Base-by-base conservation (phyloP, 2,888 invertebrate species). In the Eristalinus sepulchralis region DNA sequence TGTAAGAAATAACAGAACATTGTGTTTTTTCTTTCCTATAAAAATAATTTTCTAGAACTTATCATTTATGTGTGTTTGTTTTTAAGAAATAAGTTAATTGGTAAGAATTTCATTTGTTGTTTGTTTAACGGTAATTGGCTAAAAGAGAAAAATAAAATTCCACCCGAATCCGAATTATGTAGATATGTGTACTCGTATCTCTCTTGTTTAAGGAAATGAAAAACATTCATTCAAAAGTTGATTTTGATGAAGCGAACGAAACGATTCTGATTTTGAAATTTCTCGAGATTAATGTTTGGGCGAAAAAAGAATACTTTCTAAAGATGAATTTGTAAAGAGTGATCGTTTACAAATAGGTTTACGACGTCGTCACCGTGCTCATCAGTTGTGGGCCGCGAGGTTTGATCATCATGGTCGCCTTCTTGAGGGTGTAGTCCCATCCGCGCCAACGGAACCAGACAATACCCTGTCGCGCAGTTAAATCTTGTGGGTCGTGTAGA, bases 391-490 rank as follows among this genome's bases (percentile, higher is more conserved):
- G 92, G 80, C 90, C 90, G 24, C 92, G 89, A 53, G 97, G 97
- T 91, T 97, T 96, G 91, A 98, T 98, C 97, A 97, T 97, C 97
- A 98, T 97, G 81, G 95, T 95, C 1, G 98, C 97, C 90, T 95
- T 95, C 93, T 97, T 97, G 88, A 98, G 93, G 20, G 97, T 97
- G 93, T 98, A 98, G 93, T 97, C 97, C 97, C 98, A 98, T 73
- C 98, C 97, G 93, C 97, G 95, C 97, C 97, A 98, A 90, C 97
- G 96, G 95, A 97, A 98, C 97, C 97, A 98, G 6, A 98, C 97
- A 89, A 98, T 97, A 88, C 97, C 97, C 95, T 97, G 97, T 91
- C 97, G 94, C 80, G 97, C 97, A 63, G 97, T 97, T 85, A 97
- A 94, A 93, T 97, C 97, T 92, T 97, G 97, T 0, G 97, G 97